Base-by-base conservation (phyloP, 2,797 vertebrate genomes). In the Scyliorhinus canicula region DNA sequence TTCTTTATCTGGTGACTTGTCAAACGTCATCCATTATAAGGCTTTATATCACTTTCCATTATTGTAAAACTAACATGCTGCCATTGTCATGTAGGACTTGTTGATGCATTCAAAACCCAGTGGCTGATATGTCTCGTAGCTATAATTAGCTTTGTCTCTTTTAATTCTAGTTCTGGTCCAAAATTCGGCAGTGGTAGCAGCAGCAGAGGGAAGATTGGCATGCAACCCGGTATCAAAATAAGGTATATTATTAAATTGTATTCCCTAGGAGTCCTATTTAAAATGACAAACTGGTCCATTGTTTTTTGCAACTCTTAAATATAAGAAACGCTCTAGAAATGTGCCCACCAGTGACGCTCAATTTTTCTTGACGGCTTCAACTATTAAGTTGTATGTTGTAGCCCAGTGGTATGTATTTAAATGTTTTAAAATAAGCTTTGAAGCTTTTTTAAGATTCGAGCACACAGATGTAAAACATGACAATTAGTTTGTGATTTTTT, bases 161-260 rank as follows among this genome's bases (percentile, higher is more conserved):
- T 97, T 96, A 96, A 97, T 96, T 95, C 0, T 97, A 98, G 98
- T 97, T 98, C 98, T 97, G 98, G 98, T 96, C 98, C 98, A 96
- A 98, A 98, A 97, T 98, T 98, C 98, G 98, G 98, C 97, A 98
- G 97, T 97, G 98, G 98, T 93, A 21, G 93, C 26, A 94, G 69
- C 97, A 97, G 98, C 97, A 98, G 98, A 97, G 98, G 98, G 97
- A 98, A 98, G 98, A 98, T 98, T 96, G 98, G 98, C 97, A 97
- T 98, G 97, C 98, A 98, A 96, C 98, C 98, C 97, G 98, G 97
- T 97, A 98, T 98, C 97, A 98, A 98, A 98, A 97, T 98, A 98
- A 98, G 98, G 98, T 98, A 97, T 97, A 95, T 91, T 91, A 91
- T 91, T 91, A 63, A 91, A 91, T 63, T 96, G 96, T 96, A 95